These are phyloP conservation scores for Zosterops lateralis DNA, from an alignment of 2,113 vertebrate species.

Conservation along the genomic window DNA sequence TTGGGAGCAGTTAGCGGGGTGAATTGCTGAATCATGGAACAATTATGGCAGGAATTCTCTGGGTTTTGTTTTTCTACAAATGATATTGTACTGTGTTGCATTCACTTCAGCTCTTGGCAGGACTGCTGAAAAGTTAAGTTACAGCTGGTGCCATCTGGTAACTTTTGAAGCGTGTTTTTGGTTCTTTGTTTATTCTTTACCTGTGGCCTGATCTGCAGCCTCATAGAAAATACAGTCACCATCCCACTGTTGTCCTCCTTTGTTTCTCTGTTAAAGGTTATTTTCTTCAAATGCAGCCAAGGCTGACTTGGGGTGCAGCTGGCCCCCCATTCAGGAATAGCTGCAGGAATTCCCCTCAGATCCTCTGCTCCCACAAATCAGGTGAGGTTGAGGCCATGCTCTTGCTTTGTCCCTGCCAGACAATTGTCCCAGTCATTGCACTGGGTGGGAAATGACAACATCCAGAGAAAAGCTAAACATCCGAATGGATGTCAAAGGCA, in stretches of 20 bases:
- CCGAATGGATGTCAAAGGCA: neutral
- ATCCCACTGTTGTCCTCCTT: neutral
- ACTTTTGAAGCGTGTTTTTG: neutral
- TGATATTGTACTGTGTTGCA: neutral
- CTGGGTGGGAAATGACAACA: neutral
- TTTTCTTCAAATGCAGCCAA: neutral
- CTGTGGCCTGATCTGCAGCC: neutral
- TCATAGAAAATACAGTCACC: neutral
- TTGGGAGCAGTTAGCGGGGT: conserved; percentile 65
- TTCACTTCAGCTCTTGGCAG: conserved; percentile 3
- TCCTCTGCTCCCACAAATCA: neutral
- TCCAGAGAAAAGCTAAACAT: neutral
- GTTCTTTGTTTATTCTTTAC: neutral
- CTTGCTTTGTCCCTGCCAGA: neutral
- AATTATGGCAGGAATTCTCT: conserved; percentile 41
- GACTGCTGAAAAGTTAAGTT: conserved; percentile 44
- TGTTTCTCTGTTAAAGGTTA: neutral
- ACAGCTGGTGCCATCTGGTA: conserved; percentile 54
- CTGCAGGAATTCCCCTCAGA: neutral
- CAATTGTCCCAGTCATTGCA: neutral
- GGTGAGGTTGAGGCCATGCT: neutral
- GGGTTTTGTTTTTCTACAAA: conserved; percentile 34
- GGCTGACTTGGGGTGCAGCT: neutral
- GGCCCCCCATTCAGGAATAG: neutral
- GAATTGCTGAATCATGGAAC: conserved; percentile 71